Conservation (phyloP, 2,113 vertebrate genomes). For the Orthonyx spaldingii region DNA sequence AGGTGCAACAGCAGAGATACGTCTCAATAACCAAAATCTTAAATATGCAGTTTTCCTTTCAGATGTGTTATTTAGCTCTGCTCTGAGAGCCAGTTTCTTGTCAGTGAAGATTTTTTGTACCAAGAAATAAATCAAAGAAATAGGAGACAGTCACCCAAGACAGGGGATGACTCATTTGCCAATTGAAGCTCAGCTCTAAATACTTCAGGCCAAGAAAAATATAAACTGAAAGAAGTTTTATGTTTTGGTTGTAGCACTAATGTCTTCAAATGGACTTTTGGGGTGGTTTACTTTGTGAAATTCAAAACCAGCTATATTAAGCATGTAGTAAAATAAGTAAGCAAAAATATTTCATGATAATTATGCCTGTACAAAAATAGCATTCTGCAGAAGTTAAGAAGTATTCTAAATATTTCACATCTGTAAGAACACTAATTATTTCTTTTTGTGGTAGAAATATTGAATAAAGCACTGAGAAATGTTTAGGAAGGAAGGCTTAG, state of each 20-base stretch:
- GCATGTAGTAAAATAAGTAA: not conserved
- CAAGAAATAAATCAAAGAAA: not conserved
- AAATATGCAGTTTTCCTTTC: not conserved
- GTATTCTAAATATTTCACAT: not conserved
- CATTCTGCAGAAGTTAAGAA: not conserved
- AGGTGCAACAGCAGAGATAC: not conserved
- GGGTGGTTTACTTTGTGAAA: not conserved
- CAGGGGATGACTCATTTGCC: not conserved
- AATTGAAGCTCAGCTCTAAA: not conserved
- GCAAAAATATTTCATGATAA: not conserved
- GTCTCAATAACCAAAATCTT: not conserved
- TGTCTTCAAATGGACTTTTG: constrained; percentile 27
- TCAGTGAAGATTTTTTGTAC: not conserved
- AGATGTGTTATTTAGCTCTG: not conserved
- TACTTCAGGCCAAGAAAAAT: not conserved
- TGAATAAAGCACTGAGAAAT: not conserved
- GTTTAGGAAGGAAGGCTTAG: not conserved
- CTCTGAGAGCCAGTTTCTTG: not conserved
- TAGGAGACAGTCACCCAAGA: not conserved
- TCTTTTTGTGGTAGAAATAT: not conserved
- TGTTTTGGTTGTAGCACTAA: not conserved
- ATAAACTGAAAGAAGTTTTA: not conserved
- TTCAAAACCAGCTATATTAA: constrained; percentile 7
- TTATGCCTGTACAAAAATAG: not conserved
- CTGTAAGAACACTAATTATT: not conserved